phyloP scores from a whole-genome alignment of 2,888 invertebrate species.

The Xylota segnis region DNA sequence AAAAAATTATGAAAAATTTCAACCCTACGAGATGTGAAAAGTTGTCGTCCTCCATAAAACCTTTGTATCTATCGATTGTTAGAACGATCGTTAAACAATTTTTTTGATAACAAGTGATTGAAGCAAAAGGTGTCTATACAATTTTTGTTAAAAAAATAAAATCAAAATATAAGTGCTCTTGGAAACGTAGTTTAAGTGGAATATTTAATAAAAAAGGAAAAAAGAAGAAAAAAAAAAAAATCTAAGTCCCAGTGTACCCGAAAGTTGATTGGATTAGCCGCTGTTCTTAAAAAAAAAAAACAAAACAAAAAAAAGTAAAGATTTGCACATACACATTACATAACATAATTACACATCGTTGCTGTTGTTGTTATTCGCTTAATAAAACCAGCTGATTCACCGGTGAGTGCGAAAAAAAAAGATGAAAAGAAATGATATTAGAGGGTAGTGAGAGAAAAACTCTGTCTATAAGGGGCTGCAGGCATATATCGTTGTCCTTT shows the following conservation, averaged over 20 bases:
- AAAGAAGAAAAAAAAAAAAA: slow-evolving; percentile 27
- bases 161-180: slow-evolving; percentile 70
- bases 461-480: slow-evolving; percentile 11
- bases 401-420: slow-evolving; percentile 66
- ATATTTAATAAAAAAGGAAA: slow-evolving; percentile 22
- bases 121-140: neutral
- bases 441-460: neutral
- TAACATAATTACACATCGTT: slow-evolving; percentile 67
- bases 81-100: slow-evolving; percentile 60
- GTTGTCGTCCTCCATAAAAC: slow-evolving; percentile 52
- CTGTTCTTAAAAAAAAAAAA: slow-evolving; percentile 40
- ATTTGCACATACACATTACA: slow-evolving; percentile 57
- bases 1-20: slow-evolving; percentile 59
- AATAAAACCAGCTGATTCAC: slow-evolving; percentile 75
- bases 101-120: slow-evolving; percentile 41
- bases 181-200: slow-evolving; percentile 62
- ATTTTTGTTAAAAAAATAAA: slow-evolving; percentile 28
- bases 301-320: neutral
- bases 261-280: slow-evolving; percentile 70
- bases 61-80: slow-evolving; percentile 62
- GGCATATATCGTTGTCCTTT: slow-evolving; percentile 43
- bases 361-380: slow-evolving; percentile 67
- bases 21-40: slow-evolving; percentile 48
- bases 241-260: slow-evolving; percentile 34
- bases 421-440: slow-evolving; percentile 12